Percentiles rank a stretch among this genome's conserved stretches.
Evolutionary conservation across 2,797 vertebrate species (phyloP).

Genomic region (Leuciscus waleckii): DNA sequence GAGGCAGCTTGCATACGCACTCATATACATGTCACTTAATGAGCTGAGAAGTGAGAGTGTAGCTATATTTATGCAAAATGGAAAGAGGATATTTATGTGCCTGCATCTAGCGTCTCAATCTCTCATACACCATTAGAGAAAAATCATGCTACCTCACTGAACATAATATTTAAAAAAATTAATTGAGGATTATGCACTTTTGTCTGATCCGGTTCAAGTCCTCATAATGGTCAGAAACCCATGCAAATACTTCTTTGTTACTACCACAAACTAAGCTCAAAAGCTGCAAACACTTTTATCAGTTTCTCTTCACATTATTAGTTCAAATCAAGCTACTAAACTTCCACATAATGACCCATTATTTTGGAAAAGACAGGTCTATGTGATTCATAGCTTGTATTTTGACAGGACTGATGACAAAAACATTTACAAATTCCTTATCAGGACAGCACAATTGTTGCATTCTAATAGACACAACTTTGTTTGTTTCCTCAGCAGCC

Average conservation of each 20-base stretch:
- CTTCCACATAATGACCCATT: background rate
- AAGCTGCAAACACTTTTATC: background rate
- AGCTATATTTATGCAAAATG: background rate
- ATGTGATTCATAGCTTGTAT: background rate
- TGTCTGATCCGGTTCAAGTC: background rate
- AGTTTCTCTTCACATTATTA: background rate
- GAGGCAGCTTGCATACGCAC: background rate
- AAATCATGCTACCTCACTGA: background rate
- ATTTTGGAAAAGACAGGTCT: background rate
- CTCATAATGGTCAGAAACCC: background rate
- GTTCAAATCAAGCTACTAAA: background rate
- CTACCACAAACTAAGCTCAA: background rate
- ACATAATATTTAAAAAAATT: background rate
- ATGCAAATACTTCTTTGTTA: background rate
- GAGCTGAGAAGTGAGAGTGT: conserved; percentile 12
- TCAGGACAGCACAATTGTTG: conserved; percentile 1
- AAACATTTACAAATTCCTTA: conserved; percentile 15
- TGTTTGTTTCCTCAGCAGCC: background rate
- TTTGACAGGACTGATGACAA: background rate
- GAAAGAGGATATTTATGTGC: background rate
- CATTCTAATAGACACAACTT: conserved; percentile 3
- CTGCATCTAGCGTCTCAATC: background rate
- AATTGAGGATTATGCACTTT: background rate
- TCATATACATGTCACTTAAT: background rate
- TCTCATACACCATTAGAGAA: background rate